Base-by-base conservation (phyloP, 2,888 invertebrate species). In the Leucophora obtusa region DNA sequence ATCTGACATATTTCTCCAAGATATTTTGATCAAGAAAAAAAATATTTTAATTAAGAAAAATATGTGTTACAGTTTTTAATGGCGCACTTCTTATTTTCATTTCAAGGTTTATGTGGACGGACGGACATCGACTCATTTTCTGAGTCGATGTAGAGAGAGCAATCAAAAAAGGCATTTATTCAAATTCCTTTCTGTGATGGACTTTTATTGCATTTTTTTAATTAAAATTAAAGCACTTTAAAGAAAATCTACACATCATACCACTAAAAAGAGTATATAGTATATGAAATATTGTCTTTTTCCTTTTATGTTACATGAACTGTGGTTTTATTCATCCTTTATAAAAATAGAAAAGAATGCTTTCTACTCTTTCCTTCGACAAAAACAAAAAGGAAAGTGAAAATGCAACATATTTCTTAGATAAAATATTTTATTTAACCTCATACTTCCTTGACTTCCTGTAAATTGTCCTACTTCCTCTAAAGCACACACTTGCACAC, bases 351-450 rank as follows among this genome's bases (percentile, higher is more conserved):
- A 65, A 47, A 47, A n/a, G 15, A 47, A 47, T 47, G 14, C 38
- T 11, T 47, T 47, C n/a, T 47, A 14, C 43, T 43, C 38, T 47
- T 7, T 47, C n/a, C 43, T 6, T 28, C 0, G 24, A 28, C 28
- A 28, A 28, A 28, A 28, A 28, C 28, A 54, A 53, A 63, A 73
- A 73, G 63, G 68, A 79, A 79, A 79, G 78, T 79, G 78, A 73
- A 79, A 79, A 79, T 73, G 73, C 62, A 78, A 58, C 59, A 38
- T 17, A 43, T 51, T 54, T 15, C 53, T 43, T 54, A 38, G 69
- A 65, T 50, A 74, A 76, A 47, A 69, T 53, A 59, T 54, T 28
- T 28, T 62, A 63, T 69, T 43, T 65, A 79, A 74, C 68, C 63
- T 69, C 69, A 65, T 35, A 53, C 63, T 74, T 59, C 56, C 53